These are phyloP conservation scores for Glandiceps talaboti DNA, from an alignment of 53 echinoderm and acorn worm species.

Conservation along the genomic window DNA sequence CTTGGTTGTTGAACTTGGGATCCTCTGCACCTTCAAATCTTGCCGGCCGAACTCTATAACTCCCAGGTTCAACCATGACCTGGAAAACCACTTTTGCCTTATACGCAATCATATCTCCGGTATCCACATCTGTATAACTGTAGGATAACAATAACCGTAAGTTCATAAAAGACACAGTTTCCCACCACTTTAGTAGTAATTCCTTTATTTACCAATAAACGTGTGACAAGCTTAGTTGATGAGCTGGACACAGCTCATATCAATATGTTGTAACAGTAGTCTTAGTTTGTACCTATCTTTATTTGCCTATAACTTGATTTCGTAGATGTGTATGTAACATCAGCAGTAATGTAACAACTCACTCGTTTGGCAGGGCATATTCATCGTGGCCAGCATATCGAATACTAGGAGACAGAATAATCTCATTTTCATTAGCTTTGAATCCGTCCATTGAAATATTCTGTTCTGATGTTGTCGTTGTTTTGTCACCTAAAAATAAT, in stretches of 20 bases:
- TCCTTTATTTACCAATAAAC: too few relatives aligned
- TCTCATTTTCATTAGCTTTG: neutral
- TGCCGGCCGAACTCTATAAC: neutral
- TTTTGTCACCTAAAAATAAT: neutral
- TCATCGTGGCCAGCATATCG: neutral
- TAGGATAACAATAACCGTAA: too few relatives aligned
- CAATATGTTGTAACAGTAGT: too few relatives aligned
- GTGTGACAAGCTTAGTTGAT: too few relatives aligned
- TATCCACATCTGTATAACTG: neutral
- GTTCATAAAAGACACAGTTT: too few relatives aligned
- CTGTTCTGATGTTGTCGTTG: neutral
- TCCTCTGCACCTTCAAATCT: neutral
- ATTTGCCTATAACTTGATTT: too few relatives aligned
- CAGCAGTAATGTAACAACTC: too few relatives aligned
- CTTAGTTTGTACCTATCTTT: too few relatives aligned
- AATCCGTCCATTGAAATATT: neutral
- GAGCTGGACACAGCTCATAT: too few relatives aligned
- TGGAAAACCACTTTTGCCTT: neutral
- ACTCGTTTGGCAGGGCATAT: neutral
- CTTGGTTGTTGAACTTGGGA: neutral
- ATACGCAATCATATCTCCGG: neutral
- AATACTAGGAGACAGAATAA: neutral
- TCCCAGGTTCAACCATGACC: neutral
- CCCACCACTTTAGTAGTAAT: too few relatives aligned
- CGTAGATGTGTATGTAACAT: too few relatives aligned